Base-by-base conservation (phyloP, 2,797 vertebrate species). In the Microcaecilia unicolor region DNA sequence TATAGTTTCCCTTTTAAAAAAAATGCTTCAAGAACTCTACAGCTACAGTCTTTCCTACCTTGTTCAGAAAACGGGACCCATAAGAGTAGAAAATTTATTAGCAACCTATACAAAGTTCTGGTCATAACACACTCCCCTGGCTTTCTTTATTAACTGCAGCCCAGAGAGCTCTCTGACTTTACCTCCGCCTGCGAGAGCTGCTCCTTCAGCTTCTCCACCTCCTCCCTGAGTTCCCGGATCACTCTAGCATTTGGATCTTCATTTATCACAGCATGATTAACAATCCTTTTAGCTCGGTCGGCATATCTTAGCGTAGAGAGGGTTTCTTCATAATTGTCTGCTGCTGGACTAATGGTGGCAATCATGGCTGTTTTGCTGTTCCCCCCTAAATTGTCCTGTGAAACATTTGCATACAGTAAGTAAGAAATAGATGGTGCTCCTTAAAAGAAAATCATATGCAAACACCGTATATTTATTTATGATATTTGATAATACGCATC, bases 361-460 rank as follows among this genome's bases (percentile, higher is more conserved):
- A 99, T 94, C 96, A 99, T 99, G 23, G 92, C 91, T 3, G 96
- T 99, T 70, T 98, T 95, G 72, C 93, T 98, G 75, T 98, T 99
- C 37, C 96, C 96, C 5, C 96, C 96, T 14, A 99, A 77, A 59
- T 97, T 98, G 64, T 99, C 95, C 96, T 99, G 61, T 3, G 63
- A 32, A 28, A 17, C 41, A 69, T 18, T 3, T 55, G 61, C 13
- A 44, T 1, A 33, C 45, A 44, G 12, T 31, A n/a, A n/a, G 11
- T 20, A 7, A 48, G 14, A 5, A 22, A 58, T 32, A 55, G 24
- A 1, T 31, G 25, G n/a, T n/a, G n/a, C n/a, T n/a, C n/a, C n/a
- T n/a, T n/a, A n/a, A n/a, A n/a, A n/a, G n/a, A n/a, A n/a, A n/a
- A n/a, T n/a, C n/a, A n/a, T n/a, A n/a, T 13, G 13, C 13, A 13